A percentile compares a stretch with the other conserved stretches of the same genome.
Evolutionary conservation across 2,888 invertebrate genomes (phyloP).

Genomic region (Chamaedrilus cognettii): DNA sequence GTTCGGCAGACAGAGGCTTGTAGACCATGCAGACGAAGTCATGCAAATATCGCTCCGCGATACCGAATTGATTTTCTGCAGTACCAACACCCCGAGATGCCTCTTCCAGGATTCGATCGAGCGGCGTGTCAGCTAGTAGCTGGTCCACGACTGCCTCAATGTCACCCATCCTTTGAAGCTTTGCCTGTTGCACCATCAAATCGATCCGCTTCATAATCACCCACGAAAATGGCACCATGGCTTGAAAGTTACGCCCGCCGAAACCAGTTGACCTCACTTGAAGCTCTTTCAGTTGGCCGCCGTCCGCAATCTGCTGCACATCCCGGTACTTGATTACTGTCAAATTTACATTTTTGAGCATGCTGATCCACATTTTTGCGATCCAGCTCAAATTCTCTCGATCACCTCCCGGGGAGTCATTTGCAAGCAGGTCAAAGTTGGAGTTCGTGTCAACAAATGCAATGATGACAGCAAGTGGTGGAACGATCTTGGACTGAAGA

Average conservation of each 20-base stretch:
- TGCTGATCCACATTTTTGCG: slow-evolving; percentile 42
- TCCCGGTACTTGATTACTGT: slow-evolving; percentile 18
- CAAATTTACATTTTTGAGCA: slow-evolving; percentile 31
- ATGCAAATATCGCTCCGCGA: slow-evolving; percentile 20
- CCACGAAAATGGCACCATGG: slow-evolving; percentile 50
- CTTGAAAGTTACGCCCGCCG: slow-evolving; percentile 37
- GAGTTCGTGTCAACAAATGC: slow-evolving; percentile 48
- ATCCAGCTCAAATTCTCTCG: no score
- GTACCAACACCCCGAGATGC: background rate
- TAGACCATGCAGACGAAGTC: slow-evolving; percentile 34
- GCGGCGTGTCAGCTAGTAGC: slow-evolving; percentile 2
- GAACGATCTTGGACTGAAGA: slow-evolving; percentile 45
- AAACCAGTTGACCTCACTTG: slow-evolving; percentile 40
- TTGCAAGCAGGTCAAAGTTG: slow-evolving; percentile 49
- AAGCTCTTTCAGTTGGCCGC: slow-evolving; percentile 42
- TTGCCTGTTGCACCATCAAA: slow-evolving; percentile 23
- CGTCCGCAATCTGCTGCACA: slow-evolving; percentile 13
- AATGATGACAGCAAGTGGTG: slow-evolving; percentile 48
- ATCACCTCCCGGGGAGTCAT: no score
- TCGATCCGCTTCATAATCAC: slow-evolving; percentile 30
- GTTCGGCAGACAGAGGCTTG: slow-evolving; percentile 17
- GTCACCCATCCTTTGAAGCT: no score
- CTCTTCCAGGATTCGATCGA: background rate
- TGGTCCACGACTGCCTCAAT: background rate
- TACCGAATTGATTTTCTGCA: slow-evolving; percentile 8